Base-by-base conservation (phyloP, 2,113 vertebrate genomes). In the Natator depressus region DNA sequence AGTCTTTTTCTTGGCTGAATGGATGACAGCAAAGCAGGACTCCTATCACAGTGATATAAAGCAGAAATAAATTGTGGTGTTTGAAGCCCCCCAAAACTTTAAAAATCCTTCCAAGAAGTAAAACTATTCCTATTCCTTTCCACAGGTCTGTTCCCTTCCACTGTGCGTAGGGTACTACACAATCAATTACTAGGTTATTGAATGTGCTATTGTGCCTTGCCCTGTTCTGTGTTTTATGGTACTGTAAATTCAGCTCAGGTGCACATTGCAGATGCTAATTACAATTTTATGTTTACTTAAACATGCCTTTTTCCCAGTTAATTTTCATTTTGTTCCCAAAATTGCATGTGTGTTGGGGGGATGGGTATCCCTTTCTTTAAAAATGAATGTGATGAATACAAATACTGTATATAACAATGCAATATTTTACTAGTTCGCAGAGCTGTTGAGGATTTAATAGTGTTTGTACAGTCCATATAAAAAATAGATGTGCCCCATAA, bases 121-220 rank as follows among this genome's bases (percentile, higher is more conserved):
- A 31, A 94, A 46, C 85, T 84, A 72, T 96, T 96, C 90, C 87
- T 88, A 65, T 96, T 96, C 89, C 80, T 95, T 96, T 83, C 82
- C 83, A 89, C 89, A 57, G 93, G 79, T 87, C 95, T 25, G 79
- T 91, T 95, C 80, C 62, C 78, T 51, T 80, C 35, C 80, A 53
- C 6, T 10, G 50, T 20, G 49, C 79, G 53, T 87, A n/a, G 86
- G 90, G 24, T 46, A 57, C 95, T 96, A 89, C 81, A 12, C 96
- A 96, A 81, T 92, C 93, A 69, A 31, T 69, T 35, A 35, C 82
- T 81, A 85, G 1, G 35, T 80, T 93, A 86, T 81, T 96, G 93
- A 97, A 96, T 95, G 89, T 95, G 95, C 89, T 93, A 88, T 96
- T 96, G 95, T 97, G 89, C 79, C 89, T 91, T 95, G 95, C 50